Base-by-base conservation (phyloP, 1,140 invertebrate species). In the Saccostrea glomerata region DNA sequence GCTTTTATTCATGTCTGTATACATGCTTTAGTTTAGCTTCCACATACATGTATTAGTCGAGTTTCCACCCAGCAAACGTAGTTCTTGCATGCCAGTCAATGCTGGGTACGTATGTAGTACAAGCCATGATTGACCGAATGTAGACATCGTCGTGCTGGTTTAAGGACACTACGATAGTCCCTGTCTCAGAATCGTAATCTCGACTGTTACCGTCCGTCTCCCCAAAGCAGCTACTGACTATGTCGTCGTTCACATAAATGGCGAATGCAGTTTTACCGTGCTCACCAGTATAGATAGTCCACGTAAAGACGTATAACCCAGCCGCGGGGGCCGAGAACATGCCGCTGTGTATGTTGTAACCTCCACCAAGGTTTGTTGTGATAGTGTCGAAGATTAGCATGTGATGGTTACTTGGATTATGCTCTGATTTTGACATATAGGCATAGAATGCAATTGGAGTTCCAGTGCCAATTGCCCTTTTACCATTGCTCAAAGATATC, bases 291-390 rank as follows among this genome's bases (percentile, higher is more conserved):
- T 73, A 66, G 17, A 86, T 73, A 1, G 86, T 82, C 36, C 47
- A 88, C 13, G 60, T 30, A 40, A 88, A 86, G 12, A 85, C 47
- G 54, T 88, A 88, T 5, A 85, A 4, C 25, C 87, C 84, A 12
- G 58, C n/a, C 17, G 13, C 9, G 6, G 84, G 87, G 5, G 66
- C 87, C 20, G 25, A 47, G 25, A 88, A 88, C 55, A 66, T 36
- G 17, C 87, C 87, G 15, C 82, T 77, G 36, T 66, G 25, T 47
- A 58, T 82, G 55, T 82, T 88, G 60, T 88, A 88, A 25, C 84
- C 87, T 17, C 58, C 55, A 17, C 84, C 87, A 20, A 77, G 20
- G 60, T 86, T 88, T 9, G 87, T 63, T 11, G 25, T 63, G 15
- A 82, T 54, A 20, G 25, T 17, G 17, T 85, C 84, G 84, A 88